Conservation (phyloP, 2,888 invertebrate genomes). For the Ophion costatus region DNA sequence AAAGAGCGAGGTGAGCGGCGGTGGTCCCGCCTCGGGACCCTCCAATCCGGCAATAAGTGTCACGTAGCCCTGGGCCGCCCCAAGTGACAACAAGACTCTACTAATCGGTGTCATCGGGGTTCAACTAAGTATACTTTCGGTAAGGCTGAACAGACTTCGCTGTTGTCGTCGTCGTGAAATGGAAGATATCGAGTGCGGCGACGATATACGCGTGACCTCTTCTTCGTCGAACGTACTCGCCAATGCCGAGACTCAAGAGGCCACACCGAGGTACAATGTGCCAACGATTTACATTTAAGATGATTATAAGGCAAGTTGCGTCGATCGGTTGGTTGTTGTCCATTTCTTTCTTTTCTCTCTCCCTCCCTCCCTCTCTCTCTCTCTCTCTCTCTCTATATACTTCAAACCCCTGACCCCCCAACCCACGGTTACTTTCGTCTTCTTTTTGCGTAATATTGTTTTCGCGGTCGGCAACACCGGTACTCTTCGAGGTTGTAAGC, state of each 20-base stretch:
- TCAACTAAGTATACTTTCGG: conserved; percentile 79
- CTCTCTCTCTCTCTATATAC: too few species aligned
- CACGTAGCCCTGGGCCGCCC: conserved; percentile 84
- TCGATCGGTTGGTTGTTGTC: conserved; percentile 27
- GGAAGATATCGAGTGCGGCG: not conserved
- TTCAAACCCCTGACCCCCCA: not conserved
- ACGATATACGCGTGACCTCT: not conserved
- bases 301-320: conserved; percentile 17
- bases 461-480: not conserved
- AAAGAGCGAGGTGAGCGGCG: conserved; percentile 81
- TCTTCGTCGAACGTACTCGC: conserved; percentile 9
- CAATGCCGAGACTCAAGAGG: conserved; percentile 32
- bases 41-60: conserved; percentile 83
- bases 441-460: not conserved
- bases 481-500: conserved; percentile 1
- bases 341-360: not conserved
- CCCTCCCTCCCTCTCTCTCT: too few species aligned
- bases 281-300: conserved; percentile 46
- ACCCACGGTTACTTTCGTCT: not conserved
- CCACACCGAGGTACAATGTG: conserved; percentile 40
- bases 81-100: conserved; percentile 81
- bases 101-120: conserved; percentile 81
- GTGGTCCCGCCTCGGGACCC: conserved; percentile 77
- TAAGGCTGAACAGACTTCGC: conserved; percentile 71
- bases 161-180: conserved; percentile 32